phyloP scores from a whole-genome alignment of 2,113 vertebrate species.

The Chroicocephalus ridibundus region DNA sequence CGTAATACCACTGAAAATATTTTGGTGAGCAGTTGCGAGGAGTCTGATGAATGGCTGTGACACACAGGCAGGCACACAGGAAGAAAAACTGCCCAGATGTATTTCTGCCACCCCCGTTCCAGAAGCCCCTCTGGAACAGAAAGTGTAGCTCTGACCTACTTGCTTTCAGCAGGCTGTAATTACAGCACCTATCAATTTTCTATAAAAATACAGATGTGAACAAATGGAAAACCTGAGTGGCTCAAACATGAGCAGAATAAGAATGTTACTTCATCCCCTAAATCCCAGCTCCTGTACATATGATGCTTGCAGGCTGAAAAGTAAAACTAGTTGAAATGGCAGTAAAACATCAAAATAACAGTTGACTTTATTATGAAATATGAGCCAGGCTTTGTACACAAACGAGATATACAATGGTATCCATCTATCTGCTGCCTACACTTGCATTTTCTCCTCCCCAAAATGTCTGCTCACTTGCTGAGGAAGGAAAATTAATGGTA shows the following conservation, averaged over 20 bases:
- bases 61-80: neutral
- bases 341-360: neutral
- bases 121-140: neutral
- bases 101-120: neutral
- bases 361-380: constrained; percentile 7
- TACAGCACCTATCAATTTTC: constrained; percentile 38
- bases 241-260: constrained; percentile 25
- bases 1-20: neutral
- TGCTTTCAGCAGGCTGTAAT: constrained; percentile 48
- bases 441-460: neutral
- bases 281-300: neutral
- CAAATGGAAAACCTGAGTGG: constrained; percentile 10
- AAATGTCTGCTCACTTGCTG: constrained; percentile 4
- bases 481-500: neutral
- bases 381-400: neutral
- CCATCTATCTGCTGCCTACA: neutral
- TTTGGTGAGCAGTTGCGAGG: neutral
- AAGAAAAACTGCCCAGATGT: neutral
- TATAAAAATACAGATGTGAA: constrained; percentile 27
- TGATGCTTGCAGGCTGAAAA: neutral
- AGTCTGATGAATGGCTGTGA: neutral
- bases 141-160: constrained; percentile 21
- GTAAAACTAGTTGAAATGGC: neutral
- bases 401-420: neutral
- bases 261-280: neutral